A percentile compares a stretch with the other conserved stretches of the same genome.
Evolutionary conservation across 2,113 vertebrate genomes (phyloP).

Genomic region (Bufo bufo): DNA sequence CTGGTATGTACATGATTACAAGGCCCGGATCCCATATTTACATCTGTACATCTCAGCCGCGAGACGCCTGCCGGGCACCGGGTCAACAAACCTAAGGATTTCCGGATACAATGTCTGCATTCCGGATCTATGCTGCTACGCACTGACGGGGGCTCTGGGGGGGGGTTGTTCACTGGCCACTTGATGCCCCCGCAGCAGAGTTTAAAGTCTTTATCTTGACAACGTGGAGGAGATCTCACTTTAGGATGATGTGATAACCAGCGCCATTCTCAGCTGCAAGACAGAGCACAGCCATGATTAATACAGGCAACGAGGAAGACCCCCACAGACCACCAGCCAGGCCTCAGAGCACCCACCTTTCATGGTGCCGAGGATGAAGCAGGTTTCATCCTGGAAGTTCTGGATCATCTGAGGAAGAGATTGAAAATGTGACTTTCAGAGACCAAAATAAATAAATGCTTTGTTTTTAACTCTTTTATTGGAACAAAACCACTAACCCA

Average conservation of each 20-base stretch:
- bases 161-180: conserved; percentile 21
- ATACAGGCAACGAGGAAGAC: not conserved
- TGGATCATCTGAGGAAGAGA: conserved; percentile 85
- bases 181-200: not conserved
- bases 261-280: conserved; percentile 82
- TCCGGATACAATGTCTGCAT: not conserved
- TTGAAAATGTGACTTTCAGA: not conserved
- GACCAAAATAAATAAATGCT: no score
- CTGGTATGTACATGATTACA: conserved; percentile 12
- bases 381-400: conserved; percentile 90
- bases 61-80: not conserved
- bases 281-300: not conserved
- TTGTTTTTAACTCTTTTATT: no score
- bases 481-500: no score
- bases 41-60: not conserved
- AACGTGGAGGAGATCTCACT: conserved; percentile 74
- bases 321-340: not conserved
- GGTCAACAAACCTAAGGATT: not conserved
- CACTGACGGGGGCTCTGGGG: not conserved
- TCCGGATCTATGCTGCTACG: conserved; percentile 2
- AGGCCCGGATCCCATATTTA: conserved; percentile 4
- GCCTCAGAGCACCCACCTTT: conserved; percentile 75
- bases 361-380: conserved; percentile 86
- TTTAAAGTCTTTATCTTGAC: not conserved
- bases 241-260: conserved; percentile 87